Base-by-base conservation (phyloP, 2,797 vertebrate genomes). In the Buphagus erythrorhynchus region DNA sequence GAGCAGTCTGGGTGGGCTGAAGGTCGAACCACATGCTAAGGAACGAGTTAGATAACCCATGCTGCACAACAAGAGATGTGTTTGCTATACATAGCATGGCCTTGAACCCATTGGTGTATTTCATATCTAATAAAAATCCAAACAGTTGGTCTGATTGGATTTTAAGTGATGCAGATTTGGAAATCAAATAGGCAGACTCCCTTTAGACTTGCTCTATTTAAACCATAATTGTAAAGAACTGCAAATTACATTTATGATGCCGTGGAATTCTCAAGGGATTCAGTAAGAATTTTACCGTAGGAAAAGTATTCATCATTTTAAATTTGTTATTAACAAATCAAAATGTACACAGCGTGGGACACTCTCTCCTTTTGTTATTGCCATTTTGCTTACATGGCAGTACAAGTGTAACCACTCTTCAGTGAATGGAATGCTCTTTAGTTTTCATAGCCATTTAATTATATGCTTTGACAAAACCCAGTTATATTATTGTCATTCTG, bases 91-190 rank as follows among this genome's bases (percentile, higher is more conserved):
- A 88, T 55, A 67, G 83, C 3, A 15, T 8, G 42, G 95, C 90
- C 96, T 97, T 95, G 93, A 97, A 97, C 77, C 92, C 93, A 84
- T 89, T 77, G 20, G 9, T 95, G 97, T 96, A 97, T 95, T 96
- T 96, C 86, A 91, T 96, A 97, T 87, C 97, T 97, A 97, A 98
- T 97, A 97, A 97, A 98, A 98, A 98, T 96, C 92, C 59, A 66
- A 98, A 98, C 97, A 98, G 97, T 98, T 98, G 97, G 97, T 92
- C 96, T 98, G 97, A 98, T 98, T 98, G 97, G 97, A 98, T 98
- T 98, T 98, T 98, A 98, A 98, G 97, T 97, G 97, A 98, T 96
- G 97, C 95, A 98, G 97, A 98, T 98, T 97, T 98, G 95, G 97
- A 98, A 98, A 98, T 98, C 98, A 98, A 98, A 98, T 96, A 96